These are phyloP conservation scores for Calcarius lapponicus DNA, from an alignment of 2,797 vertebrate genomes.

Conservation along the genomic window DNA sequence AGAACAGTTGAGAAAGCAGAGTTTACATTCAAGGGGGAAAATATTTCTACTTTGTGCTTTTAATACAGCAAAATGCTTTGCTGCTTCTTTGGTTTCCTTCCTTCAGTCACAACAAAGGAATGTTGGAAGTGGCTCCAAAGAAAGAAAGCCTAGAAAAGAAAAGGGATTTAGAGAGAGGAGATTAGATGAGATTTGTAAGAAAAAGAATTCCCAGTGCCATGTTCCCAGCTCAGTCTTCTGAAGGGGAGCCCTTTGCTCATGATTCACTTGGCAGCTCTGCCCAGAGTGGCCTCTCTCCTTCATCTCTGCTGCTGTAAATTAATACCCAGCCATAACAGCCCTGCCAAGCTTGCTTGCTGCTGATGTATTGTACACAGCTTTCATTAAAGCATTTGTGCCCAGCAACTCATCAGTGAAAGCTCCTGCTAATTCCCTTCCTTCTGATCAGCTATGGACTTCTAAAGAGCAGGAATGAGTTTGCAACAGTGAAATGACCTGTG, in stretches of 20 bases:
- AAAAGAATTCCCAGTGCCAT: background rate
- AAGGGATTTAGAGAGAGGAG: conserved; percentile 16
- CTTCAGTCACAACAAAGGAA: conserved; percentile 24
- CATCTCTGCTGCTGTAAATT: background rate
- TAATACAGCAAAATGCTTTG: conserved; percentile 15
- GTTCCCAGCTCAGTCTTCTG: conserved; percentile 1
- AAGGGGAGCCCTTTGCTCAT: conserved; percentile 7
- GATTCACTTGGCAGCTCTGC: conserved; percentile 19
- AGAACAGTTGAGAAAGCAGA: background rate
- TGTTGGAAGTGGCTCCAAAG: conserved; percentile 12
- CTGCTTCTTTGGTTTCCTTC: conserved; percentile 10
- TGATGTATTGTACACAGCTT: background rate
- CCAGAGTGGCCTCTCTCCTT: background rate
- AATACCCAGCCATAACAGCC: background rate
- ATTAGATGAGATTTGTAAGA: conserved; percentile 31
- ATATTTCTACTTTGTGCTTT: conserved; percentile 4
- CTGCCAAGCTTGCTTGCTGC: background rate
- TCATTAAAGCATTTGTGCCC: conserved; percentile 21
- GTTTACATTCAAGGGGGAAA: background rate
- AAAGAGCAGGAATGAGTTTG: background rate
- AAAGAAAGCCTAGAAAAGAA: conserved; percentile 36
- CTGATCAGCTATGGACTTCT: background rate
- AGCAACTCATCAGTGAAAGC: conserved; percentile 16
- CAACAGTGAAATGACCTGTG: background rate
- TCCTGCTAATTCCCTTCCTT: conserved; percentile 23